These are phyloP conservation scores for Callocephalon fimbriatum DNA, from an alignment of 2,113 vertebrate species.

Conservation along the genomic window DNA sequence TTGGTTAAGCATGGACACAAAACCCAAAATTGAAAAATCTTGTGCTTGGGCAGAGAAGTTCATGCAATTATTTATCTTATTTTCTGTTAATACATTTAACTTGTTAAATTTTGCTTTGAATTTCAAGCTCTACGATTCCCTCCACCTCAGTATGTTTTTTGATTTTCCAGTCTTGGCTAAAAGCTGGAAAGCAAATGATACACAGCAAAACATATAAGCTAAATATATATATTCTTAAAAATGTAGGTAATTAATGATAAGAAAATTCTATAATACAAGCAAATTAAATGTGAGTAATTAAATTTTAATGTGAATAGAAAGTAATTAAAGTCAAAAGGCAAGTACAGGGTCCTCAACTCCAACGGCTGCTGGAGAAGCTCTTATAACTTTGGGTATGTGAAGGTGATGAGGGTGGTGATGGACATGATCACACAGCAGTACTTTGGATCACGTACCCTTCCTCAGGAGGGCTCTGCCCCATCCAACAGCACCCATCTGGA, in stretches of 20 bases:
- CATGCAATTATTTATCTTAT: not conserved
- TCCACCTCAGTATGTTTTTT: not conserved
- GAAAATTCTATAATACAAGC: not conserved
- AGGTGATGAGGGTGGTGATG: not conserved
- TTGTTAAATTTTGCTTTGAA: not conserved
- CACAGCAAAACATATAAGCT: not conserved
- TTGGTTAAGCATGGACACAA: not conserved
- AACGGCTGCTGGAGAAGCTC: not conserved
- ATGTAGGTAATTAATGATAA: not conserved
- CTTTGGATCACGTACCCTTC: rapidly evolving
- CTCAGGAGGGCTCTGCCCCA: not conserved
- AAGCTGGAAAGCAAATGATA: not conserved
- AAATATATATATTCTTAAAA: not conserved
- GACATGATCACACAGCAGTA: not conserved
- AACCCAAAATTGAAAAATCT: not conserved
- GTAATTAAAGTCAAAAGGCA: not conserved
- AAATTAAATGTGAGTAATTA: not conserved
- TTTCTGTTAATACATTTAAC: not conserved
- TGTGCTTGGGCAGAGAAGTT: not conserved
- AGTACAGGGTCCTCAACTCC: not conserved
- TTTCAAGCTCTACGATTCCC: not conserved
- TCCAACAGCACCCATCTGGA: not conserved
- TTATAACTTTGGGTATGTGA: not conserved
- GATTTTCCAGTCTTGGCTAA: not conserved
- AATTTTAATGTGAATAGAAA: not conserved